Conservation (phyloP, 2,888 invertebrate species). For the Pseudococcus jackbeardsleyi region DNA sequence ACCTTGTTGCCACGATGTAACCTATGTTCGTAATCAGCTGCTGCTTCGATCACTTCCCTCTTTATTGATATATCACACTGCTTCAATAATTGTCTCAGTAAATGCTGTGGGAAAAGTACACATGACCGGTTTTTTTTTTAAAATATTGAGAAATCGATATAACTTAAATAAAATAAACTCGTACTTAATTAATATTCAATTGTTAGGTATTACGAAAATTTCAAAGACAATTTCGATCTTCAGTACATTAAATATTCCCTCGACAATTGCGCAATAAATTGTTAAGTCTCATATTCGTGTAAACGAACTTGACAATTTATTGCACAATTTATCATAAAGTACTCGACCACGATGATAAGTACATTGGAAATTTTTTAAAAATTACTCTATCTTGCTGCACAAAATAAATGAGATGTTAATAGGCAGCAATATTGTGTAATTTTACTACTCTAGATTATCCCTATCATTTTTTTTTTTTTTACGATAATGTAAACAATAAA, state of each 20-base stretch:
- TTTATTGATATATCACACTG: constrained; percentile 93
- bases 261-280: background rate
- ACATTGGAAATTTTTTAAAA: background rate
- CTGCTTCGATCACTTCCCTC: constrained; percentile 85
- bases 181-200: background rate
- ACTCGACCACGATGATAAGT: background rate
- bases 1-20: constrained; percentile 93
- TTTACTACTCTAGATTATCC: constrained; percentile 8
- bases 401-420: background rate
- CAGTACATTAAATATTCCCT: background rate
- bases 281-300: background rate
- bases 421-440: constrained; percentile 14
- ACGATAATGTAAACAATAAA: constrained; percentile 22
- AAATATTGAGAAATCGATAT: background rate
- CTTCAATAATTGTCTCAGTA: constrained; percentile 85
- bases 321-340: background rate
- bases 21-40: constrained; percentile 92
- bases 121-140: background rate
- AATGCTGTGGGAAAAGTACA: constrained; percentile 71
- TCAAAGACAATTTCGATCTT: background rate
- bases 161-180: background rate
- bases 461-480: background rate
- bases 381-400: background rate
- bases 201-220: background rate
- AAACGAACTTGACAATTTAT: background rate